A percentile compares a stretch with the other conserved stretches of the same genome.
These are phyloP conservation scores for Drosophila seguyi DNA, from an alignment of 1,140 invertebrate species.

Conservation along the genomic window DNA sequence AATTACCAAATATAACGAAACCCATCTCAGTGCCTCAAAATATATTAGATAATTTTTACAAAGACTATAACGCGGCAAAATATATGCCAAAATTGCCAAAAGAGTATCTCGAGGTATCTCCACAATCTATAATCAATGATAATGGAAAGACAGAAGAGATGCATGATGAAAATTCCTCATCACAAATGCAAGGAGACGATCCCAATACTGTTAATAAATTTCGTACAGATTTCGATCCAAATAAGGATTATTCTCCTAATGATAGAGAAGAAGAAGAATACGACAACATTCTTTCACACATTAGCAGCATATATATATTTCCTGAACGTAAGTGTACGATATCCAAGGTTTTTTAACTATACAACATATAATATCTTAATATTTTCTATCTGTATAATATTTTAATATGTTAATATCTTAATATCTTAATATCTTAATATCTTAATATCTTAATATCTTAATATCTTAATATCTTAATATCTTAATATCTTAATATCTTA, in stretches of 20 bases:
- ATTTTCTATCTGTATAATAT: not conserved
- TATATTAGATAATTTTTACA: conserved; percentile 76
- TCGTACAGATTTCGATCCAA: conserved; percentile 7
- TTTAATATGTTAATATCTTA: not conserved
- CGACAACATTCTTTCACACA: conserved; percentile 68
- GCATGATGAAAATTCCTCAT: conserved; percentile 16
- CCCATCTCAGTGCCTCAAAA: conserved; percentile 67
- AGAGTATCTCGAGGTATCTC: not conserved
- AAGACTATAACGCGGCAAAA: conserved; percentile 48
- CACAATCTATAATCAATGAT: not conserved
- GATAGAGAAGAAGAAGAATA: conserved; percentile 49
- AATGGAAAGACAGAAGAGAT: conserved; percentile 6
- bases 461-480: too few relatives aligned
- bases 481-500: too few relatives aligned
- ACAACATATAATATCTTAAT: not conserved
- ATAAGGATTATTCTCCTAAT: conserved; percentile 10
- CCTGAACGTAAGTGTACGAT: conserved; percentile 70
- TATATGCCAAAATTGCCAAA: not conserved
- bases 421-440: too few relatives aligned
- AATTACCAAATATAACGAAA: conserved; percentile 74
- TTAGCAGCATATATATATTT: conserved; percentile 75
- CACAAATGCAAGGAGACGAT: conserved; percentile 69
- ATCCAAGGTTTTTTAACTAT: not conserved
- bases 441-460: too few relatives aligned
- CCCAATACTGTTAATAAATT: conserved; percentile 43